Conservation (phyloP, 1,140 invertebrate genomes). For the Caenorhabditis tropicalis region DNA sequence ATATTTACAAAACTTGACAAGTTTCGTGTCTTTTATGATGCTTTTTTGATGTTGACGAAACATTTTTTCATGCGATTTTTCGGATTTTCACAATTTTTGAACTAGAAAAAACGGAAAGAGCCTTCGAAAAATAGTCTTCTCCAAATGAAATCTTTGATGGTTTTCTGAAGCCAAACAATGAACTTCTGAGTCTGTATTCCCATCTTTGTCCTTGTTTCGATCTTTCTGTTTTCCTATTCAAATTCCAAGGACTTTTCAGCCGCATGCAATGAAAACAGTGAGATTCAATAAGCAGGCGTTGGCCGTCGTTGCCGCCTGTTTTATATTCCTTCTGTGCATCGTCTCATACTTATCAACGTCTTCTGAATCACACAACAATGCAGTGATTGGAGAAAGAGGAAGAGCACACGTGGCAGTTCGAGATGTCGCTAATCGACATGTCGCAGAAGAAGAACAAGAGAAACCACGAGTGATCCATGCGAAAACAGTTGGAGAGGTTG, state of each 20-base stretch:
- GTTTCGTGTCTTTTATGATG: background rate
- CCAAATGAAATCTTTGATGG: no score
- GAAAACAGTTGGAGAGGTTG: constrained; percentile 2
- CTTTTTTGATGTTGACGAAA: no score
- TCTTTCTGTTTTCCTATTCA: background rate
- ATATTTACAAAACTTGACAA: background rate
- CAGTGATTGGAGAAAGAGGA: background rate
- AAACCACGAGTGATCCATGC: background rate
- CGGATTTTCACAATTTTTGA: no score
- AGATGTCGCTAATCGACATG: background rate
- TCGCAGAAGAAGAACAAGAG: background rate
- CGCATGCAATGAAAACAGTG: constrained; percentile 53
- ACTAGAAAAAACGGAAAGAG: no score
- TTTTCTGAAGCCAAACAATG: no score
- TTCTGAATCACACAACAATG: background rate
- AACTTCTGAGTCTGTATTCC: no score
- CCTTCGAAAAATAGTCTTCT: no score
- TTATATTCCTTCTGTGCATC: constrained; percentile 40
- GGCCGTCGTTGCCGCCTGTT: constrained; percentile 19
- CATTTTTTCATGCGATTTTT: no score
- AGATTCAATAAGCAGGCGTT: constrained; percentile 45
- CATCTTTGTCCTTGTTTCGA: no score
- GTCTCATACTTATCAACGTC: constrained; percentile 27
- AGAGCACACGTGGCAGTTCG: background rate
- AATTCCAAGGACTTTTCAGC: background rate